Evolutionary conservation across 2,113 vertebrate species (phyloP).

Genomic region (Mastomys natalensis): DNA sequence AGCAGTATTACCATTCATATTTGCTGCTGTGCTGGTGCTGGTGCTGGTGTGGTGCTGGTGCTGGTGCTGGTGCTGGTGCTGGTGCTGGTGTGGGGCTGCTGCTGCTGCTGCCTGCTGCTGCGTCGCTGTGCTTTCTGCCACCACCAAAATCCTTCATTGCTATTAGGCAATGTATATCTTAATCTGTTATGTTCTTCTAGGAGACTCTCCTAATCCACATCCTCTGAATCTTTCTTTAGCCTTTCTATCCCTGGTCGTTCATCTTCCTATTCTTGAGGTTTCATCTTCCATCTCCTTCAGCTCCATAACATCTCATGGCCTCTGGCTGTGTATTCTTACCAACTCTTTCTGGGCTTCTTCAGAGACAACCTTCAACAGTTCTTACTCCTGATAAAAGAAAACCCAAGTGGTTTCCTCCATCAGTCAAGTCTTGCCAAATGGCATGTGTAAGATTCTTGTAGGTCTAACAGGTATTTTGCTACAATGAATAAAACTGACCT

Average conservation of each 20-base stretch:
- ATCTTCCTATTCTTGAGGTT: too few relatives aligned
- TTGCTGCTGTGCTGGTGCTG: background rate
- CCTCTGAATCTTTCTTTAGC: fast-evolving
- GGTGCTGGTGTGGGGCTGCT: too few relatives aligned
- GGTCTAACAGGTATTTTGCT: background rate
- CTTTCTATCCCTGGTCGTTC: too few relatives aligned
- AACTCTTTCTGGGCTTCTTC: too few relatives aligned
- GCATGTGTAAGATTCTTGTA: too few relatives aligned
- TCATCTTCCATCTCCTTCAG: too few relatives aligned
- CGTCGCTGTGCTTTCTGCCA: too few relatives aligned
- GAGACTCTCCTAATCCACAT: background rate
- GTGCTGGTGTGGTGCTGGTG: background rate
- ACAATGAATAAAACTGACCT: background rate
- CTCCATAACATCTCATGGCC: too few relatives aligned
- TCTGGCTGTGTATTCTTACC: too few relatives aligned
- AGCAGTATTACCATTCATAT: too few relatives aligned
- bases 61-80: background rate
- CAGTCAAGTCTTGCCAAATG: fast-evolving
- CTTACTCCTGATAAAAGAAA: too few relatives aligned
- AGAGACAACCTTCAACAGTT: too few relatives aligned
- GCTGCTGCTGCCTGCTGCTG: background rate
- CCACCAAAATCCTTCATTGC: background rate
- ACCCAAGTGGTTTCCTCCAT: background rate
- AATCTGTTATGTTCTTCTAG: background rate
- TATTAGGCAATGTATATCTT: background rate